These are phyloP conservation scores for Elephantulus edwardii DNA, from an alignment of 2,113 vertebrate genomes.

Conservation along the genomic window DNA sequence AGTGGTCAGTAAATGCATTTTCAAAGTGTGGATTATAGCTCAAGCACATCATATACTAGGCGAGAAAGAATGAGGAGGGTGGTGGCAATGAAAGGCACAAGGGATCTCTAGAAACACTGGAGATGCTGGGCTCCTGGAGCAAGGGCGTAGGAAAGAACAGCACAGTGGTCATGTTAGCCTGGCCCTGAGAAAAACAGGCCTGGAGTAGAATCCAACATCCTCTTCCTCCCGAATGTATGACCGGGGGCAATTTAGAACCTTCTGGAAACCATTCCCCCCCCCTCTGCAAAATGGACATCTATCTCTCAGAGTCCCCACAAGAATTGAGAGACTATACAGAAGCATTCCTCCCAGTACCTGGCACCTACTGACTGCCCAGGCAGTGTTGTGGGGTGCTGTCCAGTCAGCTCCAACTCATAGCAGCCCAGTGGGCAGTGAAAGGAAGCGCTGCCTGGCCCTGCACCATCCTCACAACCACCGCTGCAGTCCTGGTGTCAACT, in stretches of 20 bases:
- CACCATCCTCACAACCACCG: too few species aligned
- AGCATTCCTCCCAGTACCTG: neutral
- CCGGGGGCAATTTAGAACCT: neutral
- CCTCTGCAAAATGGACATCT: neutral
- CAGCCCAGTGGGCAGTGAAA: too few species aligned
- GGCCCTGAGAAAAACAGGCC: neutral
- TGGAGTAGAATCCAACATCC: neutral
- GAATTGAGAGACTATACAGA: fast-evolving
- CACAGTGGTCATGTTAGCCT: fast-evolving
- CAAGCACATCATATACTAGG: neutral
- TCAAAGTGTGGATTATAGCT: neutral
- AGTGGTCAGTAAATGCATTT: neutral
- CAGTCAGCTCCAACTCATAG: too few species aligned
- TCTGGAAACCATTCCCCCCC: neutral
- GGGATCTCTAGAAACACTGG: too few species aligned
- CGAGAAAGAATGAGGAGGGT: neutral
- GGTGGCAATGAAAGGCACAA: fast-evolving
- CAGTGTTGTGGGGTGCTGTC: too few species aligned
- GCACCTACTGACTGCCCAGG: neutral
- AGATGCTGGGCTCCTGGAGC: neutral
- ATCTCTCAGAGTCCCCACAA: neutral
- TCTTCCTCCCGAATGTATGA: neutral
- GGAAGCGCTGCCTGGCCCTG: too few species aligned
- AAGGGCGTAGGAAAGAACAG: neutral
- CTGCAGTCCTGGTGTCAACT: too few species aligned